A percentile compares a stretch with the other conserved stretches of the same genome.
phyloP scores from a whole-genome alignment of 2,113 vertebrate species.

The Ovibos moschatus region DNA sequence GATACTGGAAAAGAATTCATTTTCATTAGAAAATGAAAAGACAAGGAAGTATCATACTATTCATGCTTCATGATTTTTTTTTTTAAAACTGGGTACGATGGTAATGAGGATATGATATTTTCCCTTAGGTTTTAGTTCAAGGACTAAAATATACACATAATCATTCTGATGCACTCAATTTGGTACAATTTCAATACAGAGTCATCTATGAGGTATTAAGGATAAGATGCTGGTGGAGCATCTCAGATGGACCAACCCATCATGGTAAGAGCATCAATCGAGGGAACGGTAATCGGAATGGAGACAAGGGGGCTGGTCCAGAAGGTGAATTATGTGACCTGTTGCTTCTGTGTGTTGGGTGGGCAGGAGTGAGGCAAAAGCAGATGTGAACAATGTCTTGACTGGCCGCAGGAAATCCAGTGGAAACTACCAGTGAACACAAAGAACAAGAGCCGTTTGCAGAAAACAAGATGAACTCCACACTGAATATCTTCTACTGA shows the following conservation, averaged over 20 bases:
- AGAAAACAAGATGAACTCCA: background rate
- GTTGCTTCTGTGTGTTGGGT: background rate
- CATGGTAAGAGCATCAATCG: background rate
- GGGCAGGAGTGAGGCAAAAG: background rate
- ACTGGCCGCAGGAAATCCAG: background rate
- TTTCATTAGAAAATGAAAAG: background rate
- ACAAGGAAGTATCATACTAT: fast-evolving
- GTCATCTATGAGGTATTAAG: background rate
- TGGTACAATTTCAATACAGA: background rate
- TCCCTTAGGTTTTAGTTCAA: background rate
- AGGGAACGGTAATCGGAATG: background rate
- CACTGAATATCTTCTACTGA: background rate
- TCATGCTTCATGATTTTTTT: background rate
- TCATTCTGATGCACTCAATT: background rate
- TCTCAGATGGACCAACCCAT: background rate
- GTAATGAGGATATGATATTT: background rate
- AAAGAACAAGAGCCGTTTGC: background rate
- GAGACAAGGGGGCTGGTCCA: background rate
- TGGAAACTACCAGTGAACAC: background rate
- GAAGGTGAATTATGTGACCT: background rate
- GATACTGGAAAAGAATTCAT: background rate
- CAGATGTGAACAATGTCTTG: background rate
- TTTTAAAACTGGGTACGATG: background rate
- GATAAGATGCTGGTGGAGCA: background rate
- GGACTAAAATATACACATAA: background rate